A percentile compares a stretch with the other conserved stretches of the same genome.
phyloP scores from a whole-genome alignment of 2,113 vertebrate genomes.

The Gulo gulo region DNA sequence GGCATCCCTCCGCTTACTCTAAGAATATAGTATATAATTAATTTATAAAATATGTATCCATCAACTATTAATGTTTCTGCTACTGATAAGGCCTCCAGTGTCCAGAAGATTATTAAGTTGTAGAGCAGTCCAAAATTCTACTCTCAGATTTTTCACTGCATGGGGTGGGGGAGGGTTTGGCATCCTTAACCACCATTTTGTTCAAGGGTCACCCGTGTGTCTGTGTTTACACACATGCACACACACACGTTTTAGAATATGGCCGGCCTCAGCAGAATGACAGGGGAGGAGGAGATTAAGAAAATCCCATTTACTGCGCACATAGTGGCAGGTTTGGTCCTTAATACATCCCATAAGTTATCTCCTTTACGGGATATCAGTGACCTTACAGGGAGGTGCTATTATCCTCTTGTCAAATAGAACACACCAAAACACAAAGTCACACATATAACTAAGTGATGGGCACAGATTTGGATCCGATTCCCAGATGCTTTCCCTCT shows the following conservation, averaged over 20 bases:
- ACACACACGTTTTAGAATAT: background rate
- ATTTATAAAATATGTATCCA: background rate
- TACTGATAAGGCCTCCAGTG: background rate
- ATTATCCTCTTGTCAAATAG: background rate
- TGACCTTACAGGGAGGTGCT: background rate
- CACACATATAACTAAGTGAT: background rate
- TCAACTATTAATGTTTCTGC: background rate
- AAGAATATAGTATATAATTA: background rate
- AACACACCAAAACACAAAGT: background rate
- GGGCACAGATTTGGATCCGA: background rate
- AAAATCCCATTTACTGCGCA: background rate
- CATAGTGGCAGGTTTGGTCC: background rate
- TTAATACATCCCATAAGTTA: background rate
- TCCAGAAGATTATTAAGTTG: background rate
- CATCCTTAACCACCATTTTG: background rate
- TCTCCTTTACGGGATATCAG: background rate
- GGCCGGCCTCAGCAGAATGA: background rate
- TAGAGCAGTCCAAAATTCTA: background rate
- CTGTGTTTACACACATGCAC: accelerated
- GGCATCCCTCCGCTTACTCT: background rate
- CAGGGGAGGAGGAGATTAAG: background rate
- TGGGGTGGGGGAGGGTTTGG: background rate
- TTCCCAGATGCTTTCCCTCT: background rate
- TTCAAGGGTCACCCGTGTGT: background rate
- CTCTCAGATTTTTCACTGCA: background rate